Evolutionary conservation across 2,113 vertebrate species (phyloP).

Genomic region (Cercopithecus mona): DNA sequence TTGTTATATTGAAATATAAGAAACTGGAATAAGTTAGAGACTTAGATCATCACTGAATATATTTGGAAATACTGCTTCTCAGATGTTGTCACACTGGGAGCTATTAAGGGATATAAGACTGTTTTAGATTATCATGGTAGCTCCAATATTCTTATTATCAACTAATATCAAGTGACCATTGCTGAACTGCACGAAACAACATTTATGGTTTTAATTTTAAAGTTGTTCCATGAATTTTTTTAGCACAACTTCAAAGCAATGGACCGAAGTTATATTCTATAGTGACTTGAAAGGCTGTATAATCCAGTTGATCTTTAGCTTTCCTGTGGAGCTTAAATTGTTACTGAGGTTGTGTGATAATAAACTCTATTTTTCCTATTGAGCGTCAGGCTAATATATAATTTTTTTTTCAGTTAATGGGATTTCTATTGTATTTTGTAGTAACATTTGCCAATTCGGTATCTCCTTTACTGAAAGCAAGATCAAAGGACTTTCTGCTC

Average conservation of each 20-base stretch:
- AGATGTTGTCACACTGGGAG: background rate
- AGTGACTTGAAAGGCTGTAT: background rate
- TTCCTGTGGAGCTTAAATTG: background rate
- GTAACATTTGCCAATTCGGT: constrained; percentile 10
- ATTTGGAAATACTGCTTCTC: background rate
- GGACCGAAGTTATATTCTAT: background rate
- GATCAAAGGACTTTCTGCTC: constrained; percentile 54
- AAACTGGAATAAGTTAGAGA: background rate
- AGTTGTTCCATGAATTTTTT: background rate
- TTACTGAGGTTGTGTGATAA: constrained; percentile 37
- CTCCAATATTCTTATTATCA: background rate
- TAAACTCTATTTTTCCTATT: constrained; percentile 13
- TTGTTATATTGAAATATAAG: background rate
- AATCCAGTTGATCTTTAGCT: constrained; percentile 2
- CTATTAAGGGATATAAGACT: background rate
- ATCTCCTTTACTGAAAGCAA: constrained; percentile 46
- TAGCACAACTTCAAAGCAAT: background rate
- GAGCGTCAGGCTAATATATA: background rate
- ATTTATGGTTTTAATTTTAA: constrained; percentile 6
- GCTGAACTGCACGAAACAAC: background rate
- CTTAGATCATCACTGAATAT: background rate
- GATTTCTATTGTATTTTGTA: constrained; percentile 21
- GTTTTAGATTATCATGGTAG: background rate
- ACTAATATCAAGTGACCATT: background rate
- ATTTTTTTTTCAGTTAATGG: constrained; percentile 35